A percentile compares a stretch with the other conserved stretches of the same genome.
phyloP scores from a whole-genome alignment of 2,113 vertebrate genomes.

The Morone saxatilis region DNA sequence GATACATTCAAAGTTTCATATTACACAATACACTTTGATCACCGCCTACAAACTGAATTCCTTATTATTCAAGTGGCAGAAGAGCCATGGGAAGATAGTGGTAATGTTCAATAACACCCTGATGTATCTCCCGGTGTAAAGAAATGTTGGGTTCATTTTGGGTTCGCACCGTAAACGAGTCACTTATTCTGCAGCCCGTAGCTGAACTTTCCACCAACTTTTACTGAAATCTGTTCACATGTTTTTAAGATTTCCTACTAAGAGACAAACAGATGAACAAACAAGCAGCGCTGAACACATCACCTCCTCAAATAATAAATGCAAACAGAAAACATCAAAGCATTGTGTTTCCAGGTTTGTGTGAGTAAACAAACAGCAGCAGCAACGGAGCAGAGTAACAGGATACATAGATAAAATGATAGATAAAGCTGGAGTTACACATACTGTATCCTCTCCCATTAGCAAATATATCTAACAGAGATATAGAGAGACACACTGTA shows the following conservation, averaged over 20 bases:
- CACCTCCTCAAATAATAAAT: background rate
- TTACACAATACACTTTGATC: background rate
- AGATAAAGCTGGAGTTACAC: background rate
- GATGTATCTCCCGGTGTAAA: background rate
- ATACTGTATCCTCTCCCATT: background rate
- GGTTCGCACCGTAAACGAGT: background rate
- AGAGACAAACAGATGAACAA: background rate
- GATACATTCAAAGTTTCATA: background rate
- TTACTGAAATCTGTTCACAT: background rate
- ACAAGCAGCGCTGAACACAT: background rate
- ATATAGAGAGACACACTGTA: background rate
- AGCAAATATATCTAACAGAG: background rate
- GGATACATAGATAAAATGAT: background rate
- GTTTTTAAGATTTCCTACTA: background rate
- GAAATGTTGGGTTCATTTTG: background rate
- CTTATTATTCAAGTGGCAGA: background rate
- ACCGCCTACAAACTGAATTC: background rate
- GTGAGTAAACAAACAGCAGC: background rate
- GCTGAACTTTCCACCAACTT: background rate
- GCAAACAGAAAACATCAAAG: slow-evolving; percentile 28
- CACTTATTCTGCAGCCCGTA: background rate
- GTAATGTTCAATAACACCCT: too few relatives aligned
- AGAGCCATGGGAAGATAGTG: background rate
- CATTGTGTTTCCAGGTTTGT: background rate
- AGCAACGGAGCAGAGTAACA: background rate